Base-by-base conservation (phyloP, 2,113 vertebrate genomes). In the Malurus melanocephalus region DNA sequence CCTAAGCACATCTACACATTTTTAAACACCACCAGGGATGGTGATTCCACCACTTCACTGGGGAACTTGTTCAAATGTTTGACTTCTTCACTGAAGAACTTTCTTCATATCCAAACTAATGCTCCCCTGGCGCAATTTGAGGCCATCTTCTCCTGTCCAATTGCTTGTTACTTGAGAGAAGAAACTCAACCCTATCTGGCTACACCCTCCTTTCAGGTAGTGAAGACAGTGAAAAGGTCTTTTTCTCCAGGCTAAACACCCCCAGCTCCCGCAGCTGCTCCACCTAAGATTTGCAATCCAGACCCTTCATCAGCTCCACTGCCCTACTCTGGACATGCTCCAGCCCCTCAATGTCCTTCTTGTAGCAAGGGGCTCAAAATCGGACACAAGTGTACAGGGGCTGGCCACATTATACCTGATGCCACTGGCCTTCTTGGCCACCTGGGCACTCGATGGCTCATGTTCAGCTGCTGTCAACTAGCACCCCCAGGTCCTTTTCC, bases 151-250 rank as follows among this genome's bases (percentile, higher is more conserved):
- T 68, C 45, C 42, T 3, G 3, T 30, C 21, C n/a, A 68, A 21
- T 1, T 11, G 3, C 28, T 49, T 42, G 22, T 14, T 68, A 35
- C 22, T 21, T 46, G 16, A 21, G 11, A 87, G 6, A 76, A 76
- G 10, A 67, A 14, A 64, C 14, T 4, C 4, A 61, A 19, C 2
- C 6, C n/a, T 16, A 40, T 18, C 22, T n/a, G 5, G 1, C 51
- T 46, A 52, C 16, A 72, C 11, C 16, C 21, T 32, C 32, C 21
- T 84, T 76, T 53, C 32, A 57, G n/a, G 17, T 0, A 16, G 20
- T 24, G 9, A 13, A n/a, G 30, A 61, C 57, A 38, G 19, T 0
- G 0, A 8, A 8, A 15, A 40, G 5, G 27, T 65, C 21, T 49
- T 56, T 18, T 46, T 8, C 68, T 71, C 24, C 62, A 83, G 13